Evolutionary conservation across 1,140 invertebrate genomes (phyloP).

Genomic region (Bombus turneri): DNA sequence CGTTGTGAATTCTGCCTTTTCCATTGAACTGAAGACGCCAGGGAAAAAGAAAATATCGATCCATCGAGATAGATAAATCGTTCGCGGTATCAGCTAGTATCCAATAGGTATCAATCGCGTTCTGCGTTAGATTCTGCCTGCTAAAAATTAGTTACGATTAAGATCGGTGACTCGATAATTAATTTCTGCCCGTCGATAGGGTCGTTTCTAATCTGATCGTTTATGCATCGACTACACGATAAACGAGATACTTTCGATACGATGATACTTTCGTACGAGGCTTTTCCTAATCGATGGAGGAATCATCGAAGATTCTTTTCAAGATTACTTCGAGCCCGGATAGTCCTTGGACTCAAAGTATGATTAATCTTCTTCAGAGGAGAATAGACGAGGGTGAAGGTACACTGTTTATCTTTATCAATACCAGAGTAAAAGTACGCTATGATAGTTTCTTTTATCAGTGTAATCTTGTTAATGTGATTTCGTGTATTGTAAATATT

Average conservation of each 20-base stretch:
- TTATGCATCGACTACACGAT: conserved; percentile 26
- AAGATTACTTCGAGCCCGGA: conserved; percentile 23
- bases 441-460: background rate
- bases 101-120: no score
- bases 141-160: conserved; percentile 40
- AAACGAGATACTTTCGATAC: background rate
- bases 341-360: conserved; percentile 20
- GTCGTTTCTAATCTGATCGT: conserved; percentile 21
- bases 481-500: no score
- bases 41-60: conserved; percentile 32
- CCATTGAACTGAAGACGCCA: background rate
- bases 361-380: conserved; percentile 37
- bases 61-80: conserved; percentile 35
- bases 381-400: background rate
- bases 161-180: conserved; percentile 35
- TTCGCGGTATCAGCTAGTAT: conserved; percentile 8
- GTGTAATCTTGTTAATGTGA: background rate
- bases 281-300: background rate
- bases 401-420: conserved; percentile 46
- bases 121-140: background rate
- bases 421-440: background rate
- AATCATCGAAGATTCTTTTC: conserved; percentile 34
- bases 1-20: background rate
- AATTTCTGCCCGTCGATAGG: conserved; percentile 5
- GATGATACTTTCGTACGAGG: no score